phyloP scores from a whole-genome alignment of 2,888 invertebrate genomes.

The Orthosia gothica region DNA sequence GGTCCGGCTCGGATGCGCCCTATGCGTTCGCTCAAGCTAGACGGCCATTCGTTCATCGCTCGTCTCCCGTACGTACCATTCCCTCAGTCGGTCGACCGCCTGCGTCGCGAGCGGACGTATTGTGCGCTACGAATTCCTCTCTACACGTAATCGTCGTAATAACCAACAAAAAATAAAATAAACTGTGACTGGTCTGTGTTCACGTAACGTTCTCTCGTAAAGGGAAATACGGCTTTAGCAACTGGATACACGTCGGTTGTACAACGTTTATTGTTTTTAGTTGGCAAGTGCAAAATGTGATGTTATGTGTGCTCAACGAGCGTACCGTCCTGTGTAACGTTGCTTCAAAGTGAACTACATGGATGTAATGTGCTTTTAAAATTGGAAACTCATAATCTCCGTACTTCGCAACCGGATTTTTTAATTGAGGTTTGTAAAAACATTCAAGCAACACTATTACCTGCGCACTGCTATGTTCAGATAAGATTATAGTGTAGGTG shows the following conservation, averaged over 20 bases:
- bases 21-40: slow-evolving; percentile 80
- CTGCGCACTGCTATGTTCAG: slow-evolving; percentile 45
- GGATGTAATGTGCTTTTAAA: slow-evolving; percentile 87
- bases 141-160: slow-evolving; percentile 84
- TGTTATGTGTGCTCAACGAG: slow-evolving; percentile 88
- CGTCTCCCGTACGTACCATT: slow-evolving; percentile 77
- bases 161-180: slow-evolving; percentile 78
- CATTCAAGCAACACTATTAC: slow-evolving; percentile 47
- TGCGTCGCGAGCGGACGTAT: slow-evolving; percentile 76
- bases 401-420: slow-evolving; percentile 74
- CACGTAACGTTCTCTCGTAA: slow-evolving; percentile 75
- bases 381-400: slow-evolving; percentile 83
- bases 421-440: slow-evolving; percentile 76
- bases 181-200: slow-evolving; percentile 81
- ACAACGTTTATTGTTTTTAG: slow-evolving; percentile 80
- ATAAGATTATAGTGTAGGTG: slow-evolving; percentile 71
- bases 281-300: slow-evolving; percentile 90
- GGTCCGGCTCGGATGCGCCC: slow-evolving; percentile 79
- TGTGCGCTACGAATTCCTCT: slow-evolving; percentile 59
- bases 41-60: slow-evolving; percentile 79
- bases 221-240: slow-evolving; percentile 72
- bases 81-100: slow-evolving; percentile 86
- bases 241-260: slow-evolving; percentile 82
- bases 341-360: slow-evolving; percentile 87
- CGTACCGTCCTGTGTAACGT: slow-evolving; percentile 88